Conservation (phyloP, 37 sponge, comb jelly and placozoan species). For the Halichondria panicea region DNA sequence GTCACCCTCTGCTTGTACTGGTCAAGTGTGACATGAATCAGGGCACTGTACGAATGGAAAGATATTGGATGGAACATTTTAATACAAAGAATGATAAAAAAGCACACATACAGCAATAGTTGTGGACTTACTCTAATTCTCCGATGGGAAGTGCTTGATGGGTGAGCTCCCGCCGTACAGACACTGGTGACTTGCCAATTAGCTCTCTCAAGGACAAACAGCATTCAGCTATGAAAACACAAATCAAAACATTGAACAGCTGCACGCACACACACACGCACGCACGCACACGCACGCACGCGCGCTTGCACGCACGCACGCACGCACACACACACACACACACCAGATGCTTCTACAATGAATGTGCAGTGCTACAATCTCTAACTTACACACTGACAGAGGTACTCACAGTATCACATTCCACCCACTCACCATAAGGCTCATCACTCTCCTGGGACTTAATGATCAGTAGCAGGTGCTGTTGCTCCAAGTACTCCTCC, state of each 20-base stretch:
- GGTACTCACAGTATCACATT: not conserved
- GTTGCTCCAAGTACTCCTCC: constrained; percentile 70
- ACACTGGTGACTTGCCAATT: constrained; percentile 25
- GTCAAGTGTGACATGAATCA: constrained; percentile 50
- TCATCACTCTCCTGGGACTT: constrained; percentile 80
- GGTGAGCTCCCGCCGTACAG: constrained; percentile 23
- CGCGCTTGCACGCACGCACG: not conserved
- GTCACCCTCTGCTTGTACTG: constrained; percentile 2
- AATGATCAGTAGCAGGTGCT: constrained; percentile 68
- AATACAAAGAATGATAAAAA: constrained; percentile 6
- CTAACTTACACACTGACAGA: no score
- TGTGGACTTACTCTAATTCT: constrained; percentile 65
- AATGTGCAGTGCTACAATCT: no score
- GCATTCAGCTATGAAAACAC: constrained; percentile 25
- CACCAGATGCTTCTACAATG: not conserved
- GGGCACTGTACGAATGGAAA: constrained; percentile 5
- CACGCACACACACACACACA: constrained; percentile 28
- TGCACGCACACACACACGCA: constrained; percentile 5
- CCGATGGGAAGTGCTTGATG: constrained; percentile 67
- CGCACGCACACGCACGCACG: constrained; percentile 9
- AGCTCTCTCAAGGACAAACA: constrained; percentile 46
- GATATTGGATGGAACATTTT: not conserved
- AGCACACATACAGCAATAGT: constrained; percentile 16
- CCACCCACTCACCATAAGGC: constrained; percentile 62
- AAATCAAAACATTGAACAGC: no score